Base-by-base conservation (phyloP, 2,113 vertebrate species). In the Osmerus mordax region DNA sequence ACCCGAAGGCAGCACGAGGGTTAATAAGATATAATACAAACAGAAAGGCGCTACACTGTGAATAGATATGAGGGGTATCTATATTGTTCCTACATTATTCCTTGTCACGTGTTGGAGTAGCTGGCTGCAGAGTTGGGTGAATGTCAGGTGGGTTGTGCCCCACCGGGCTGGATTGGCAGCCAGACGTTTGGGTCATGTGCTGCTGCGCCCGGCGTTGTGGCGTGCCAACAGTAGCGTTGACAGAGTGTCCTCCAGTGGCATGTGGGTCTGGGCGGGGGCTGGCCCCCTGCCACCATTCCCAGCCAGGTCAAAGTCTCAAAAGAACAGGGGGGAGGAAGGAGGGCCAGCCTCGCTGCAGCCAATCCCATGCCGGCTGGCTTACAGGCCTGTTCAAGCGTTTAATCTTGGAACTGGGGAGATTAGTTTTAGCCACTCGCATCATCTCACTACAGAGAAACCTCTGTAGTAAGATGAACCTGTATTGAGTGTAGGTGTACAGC, bases 281-380 rank as follows among this genome's bases (percentile, higher is more conserved):
- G 87, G 80, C 56, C 54, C 58, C 71, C 70, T 73, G 78, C 86
- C 84, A 83, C 58, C 41, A 62, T 70, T 74, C 73, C 79, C 28
- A 73, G 74, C 54, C 74, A 3, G 83, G 84, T 83, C 80, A 87
- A 84, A 85, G 87, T 87, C 82, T 87, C 83, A 72, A 80, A 55
- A 71, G 78, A 58, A 75, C 76, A 74, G 73, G 65, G 29, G 67
- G 73, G 70, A 52, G 70, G 77, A 71, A 54, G 4, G 70, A 62
- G 41, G 78, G 74, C 65, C 56, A 61, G 67, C 64, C 54, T 65
- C 58, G 15, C 13, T 53, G 6, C 64, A 78, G 73, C 80, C 86
- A 82, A 74, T 77, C 75, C 67, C 14, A 70, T 71, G 19, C 29
- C 71, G 53, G 74, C 65, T 64, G 70, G 29, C 71, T 68, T 54